These are phyloP conservation scores for Promerops cafer DNA, from an alignment of 2,113 vertebrate species.

Conservation along the genomic window DNA sequence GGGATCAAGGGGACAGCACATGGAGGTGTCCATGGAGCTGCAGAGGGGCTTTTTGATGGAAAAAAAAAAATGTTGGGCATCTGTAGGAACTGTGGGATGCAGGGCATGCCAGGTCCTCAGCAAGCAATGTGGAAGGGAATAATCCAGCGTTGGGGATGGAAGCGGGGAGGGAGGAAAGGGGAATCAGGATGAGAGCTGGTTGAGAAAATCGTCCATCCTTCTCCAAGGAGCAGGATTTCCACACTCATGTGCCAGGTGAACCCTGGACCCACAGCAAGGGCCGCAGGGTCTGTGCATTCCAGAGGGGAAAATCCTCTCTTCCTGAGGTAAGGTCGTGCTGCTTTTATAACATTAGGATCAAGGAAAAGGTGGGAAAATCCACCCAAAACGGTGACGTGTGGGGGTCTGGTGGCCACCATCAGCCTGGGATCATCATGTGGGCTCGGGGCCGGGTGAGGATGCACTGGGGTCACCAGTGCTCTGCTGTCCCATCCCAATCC, in stretches of 20 bases:
- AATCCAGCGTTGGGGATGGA: fast-evolving
- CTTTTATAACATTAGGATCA: background rate
- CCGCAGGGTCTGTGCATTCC: background rate
- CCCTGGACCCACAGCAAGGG: background rate
- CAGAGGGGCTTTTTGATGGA: background rate
- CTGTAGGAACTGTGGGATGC: background rate
- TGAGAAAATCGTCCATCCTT: background rate
- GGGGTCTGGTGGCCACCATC: background rate
- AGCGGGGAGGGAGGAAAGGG: background rate
- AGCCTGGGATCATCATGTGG: background rate
- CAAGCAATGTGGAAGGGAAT: background rate
- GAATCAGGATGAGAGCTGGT: background rate
- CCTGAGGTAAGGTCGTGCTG: background rate
- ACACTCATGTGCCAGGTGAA: background rate
- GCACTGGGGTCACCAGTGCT: background rate
- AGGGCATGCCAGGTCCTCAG: fast-evolving
- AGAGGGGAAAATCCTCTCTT: background rate
- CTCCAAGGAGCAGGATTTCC: background rate
- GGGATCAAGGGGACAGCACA: fast-evolving
- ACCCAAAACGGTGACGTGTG: fast-evolving
- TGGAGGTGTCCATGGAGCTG: background rate
- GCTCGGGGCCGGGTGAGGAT: fast-evolving
- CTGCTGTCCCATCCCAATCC: background rate
- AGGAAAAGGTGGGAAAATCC: background rate
- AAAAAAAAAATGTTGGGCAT: background rate